Evolutionary conservation across 2,113 vertebrate genomes (phyloP), one percentile per base, ranked within the genome.

Genomic region (Upupa epops): DNA sequence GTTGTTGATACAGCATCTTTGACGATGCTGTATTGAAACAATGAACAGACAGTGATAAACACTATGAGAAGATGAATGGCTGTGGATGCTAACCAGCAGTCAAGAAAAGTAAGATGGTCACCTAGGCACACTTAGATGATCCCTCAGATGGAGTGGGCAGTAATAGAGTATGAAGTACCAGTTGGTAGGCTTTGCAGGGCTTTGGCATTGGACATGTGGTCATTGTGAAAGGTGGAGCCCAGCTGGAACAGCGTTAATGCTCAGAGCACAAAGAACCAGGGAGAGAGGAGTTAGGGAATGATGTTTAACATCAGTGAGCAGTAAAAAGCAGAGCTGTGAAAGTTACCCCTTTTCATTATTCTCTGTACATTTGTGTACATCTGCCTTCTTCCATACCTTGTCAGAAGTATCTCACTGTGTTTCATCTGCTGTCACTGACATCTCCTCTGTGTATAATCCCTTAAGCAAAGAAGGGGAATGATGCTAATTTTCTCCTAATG

Each of bases 401-500:
- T 22, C 29, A 25, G 26, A 40, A 83, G 28, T 26, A 14, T 16
- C 40, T 74, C 17, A 8, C 24, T 87, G 31, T 56, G 9, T 59
- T 69, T 48, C 17, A n/a, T 32, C 29, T 88, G 20, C 54, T 65
- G 46, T n/a, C 64, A 24, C 17, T 48, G 37, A n/a, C 29, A 20
- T 51, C 56, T 80, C n/a, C 49, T 89, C 58, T 40, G 45, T n/a
- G 58, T 55, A 83, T 76, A 68, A n/a, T 26, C 34, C 51, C 9
- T 66, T 20, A 32, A 28, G n/a, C 26, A 17, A 55, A 28, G 42
- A 69, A 5, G 2, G 19, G 7, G 6, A 83, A 7, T 7, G 2
- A 40, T 89, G 34, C 49, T 54, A 1, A 22, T 18, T 15, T 72
- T 25, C 28, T 64, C 40, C 24, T 61, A 6, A 3, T 0, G 0